Evolutionary conservation across 2,888 invertebrate genomes (phyloP), one percentile per base, ranked within the genome.

Genomic region (Thecophora atra): DNA sequence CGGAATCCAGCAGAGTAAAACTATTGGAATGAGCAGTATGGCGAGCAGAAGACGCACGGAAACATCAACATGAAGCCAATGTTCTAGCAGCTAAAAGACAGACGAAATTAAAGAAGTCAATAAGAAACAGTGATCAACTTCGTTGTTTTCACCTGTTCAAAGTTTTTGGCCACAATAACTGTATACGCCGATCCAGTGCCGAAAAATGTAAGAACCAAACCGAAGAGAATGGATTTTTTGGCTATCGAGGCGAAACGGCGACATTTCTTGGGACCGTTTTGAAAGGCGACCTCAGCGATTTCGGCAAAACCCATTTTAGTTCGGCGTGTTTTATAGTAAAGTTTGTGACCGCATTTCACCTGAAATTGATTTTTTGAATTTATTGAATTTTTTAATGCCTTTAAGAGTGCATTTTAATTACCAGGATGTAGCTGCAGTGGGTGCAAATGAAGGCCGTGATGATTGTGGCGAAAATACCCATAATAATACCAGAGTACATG

Each of bases 141-240:
- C 11, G 24, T 52, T 60, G 7, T 4, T 63, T 67, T 73, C 76
- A 86, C 92, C 87, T 93, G 91, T 81, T 91, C 86, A 76, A 97
- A 91, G 84, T 95, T 97, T 75, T 89, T 91, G 0, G 97, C 95
- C 68, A 98, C 92, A 83, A 99, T 96, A 0, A 98, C 95, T 3
- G 97, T 92, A 85, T 99, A 99, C 30, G 98, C 98, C 79, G 97
- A 97, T 89, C 98, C 98, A 78, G 99, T 98, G 65, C 98, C 97
- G 83, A 97, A 95, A 86, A 99, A 99, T 1, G 98, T 98, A 52
- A 94, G 87, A 82, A 97, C 96, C 74, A 99, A 74, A 58, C 85
- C 83, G 73, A 82, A 81, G 56, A 84, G 78, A 76, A 86, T 84
- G 30, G 82, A 80, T 72, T 83, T 83, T 76, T 83, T 86, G 11